Conservation (phyloP, 2,888 invertebrate species). For the Cerastis leucographa region DNA sequence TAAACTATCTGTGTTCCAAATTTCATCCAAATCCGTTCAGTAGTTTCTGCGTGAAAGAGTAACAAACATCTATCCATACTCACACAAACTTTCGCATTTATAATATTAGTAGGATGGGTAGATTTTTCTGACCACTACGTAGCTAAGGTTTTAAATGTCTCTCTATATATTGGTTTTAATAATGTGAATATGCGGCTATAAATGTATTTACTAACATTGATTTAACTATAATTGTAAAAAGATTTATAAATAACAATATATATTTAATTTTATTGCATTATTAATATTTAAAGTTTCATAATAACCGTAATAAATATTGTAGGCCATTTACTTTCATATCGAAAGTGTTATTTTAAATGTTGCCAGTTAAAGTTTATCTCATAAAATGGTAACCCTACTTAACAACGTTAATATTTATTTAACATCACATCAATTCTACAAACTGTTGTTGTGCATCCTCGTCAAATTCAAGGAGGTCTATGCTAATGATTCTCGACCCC, state of each 20-base stretch:
- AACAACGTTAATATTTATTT: conserved; percentile 8
- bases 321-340: not conserved
- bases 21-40: no score
- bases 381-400: conserved; percentile 13
- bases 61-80: no score
- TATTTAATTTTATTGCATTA: conserved; percentile 3
- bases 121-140: conserved; percentile 28
- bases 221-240: conserved; percentile 8
- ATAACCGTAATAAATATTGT: conserved; percentile 15
- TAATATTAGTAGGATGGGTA: no score
- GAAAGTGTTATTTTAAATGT: not conserved
- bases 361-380: conserved; percentile 14
- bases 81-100: no score
- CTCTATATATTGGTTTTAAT: not conserved
- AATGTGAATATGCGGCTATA: conserved; percentile 1
- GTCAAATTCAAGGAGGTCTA: no score
- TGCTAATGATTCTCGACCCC: no score
- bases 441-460: no score
- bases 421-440: conserved; percentile 35
- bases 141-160: conserved; percentile 13
- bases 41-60: no score
- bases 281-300: not conserved
- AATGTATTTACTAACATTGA: conserved; percentile 5
- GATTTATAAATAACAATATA: not conserved
- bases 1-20: no score